Evolutionary conservation across 2,888 invertebrate species (phyloP).

Genomic region (Geotrupes spiniger): DNA sequence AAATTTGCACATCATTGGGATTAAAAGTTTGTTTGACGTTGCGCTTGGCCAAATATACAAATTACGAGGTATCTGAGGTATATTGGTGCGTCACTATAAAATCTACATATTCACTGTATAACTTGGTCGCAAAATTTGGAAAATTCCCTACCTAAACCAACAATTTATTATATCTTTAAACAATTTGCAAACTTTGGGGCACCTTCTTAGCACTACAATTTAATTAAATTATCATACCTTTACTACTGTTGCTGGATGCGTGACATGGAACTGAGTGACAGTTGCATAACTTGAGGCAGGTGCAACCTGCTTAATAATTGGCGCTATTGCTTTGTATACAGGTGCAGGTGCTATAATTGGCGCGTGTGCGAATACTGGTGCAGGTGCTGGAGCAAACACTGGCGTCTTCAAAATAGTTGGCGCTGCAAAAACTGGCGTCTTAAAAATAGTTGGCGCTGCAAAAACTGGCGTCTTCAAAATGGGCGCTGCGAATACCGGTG

Average conservation of each 20-base stretch:
- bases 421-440: slow-evolving; percentile 29
- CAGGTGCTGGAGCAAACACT: slow-evolving; percentile 24
- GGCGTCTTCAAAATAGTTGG: slow-evolving; percentile 27
- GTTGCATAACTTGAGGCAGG: slow-evolving; percentile 61
- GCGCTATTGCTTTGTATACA: slow-evolving; percentile 29
- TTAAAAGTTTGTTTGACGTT: too few species aligned
- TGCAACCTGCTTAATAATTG: slow-evolving; percentile 36
- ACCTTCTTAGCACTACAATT: too few species aligned
- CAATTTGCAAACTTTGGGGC: too few species aligned
- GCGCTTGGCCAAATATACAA: too few species aligned
- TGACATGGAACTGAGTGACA: slow-evolving; percentile 49
- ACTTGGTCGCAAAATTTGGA: too few species aligned
- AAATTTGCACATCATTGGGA: too few species aligned
- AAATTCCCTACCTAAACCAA: too few species aligned
- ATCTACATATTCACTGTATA: too few species aligned
- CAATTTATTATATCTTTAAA: too few species aligned
- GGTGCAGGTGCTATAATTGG: slow-evolving; percentile 26
- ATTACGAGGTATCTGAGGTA: too few species aligned
- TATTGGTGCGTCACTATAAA: too few species aligned
- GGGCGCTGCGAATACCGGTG: slow-evolving; percentile 25
- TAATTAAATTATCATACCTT: slow-evolving; percentile 44
- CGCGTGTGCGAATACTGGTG: slow-evolving; percentile 29
- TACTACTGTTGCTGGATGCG: slow-evolving; percentile 43
- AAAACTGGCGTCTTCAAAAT: slow-evolving; percentile 29
- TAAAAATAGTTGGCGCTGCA: slow-evolving; percentile 27